phyloP scores from a whole-genome alignment of 1,140 invertebrate species.

The Coboldia fuscipes region DNA sequence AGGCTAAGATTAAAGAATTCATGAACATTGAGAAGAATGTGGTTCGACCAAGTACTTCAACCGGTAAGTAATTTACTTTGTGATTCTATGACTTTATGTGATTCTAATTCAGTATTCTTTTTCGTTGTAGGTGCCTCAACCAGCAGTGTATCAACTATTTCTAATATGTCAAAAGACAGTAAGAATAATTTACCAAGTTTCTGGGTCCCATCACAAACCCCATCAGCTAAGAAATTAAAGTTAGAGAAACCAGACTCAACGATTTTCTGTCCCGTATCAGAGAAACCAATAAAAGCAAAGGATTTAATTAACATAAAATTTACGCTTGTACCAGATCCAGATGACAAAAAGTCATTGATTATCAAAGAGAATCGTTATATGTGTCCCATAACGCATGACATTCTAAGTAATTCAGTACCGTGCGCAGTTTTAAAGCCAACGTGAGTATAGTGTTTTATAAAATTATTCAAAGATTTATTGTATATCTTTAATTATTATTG shows the following conservation, averaged over 20 bases:
- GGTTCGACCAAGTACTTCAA: conserved; percentile 8
- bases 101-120: no score
- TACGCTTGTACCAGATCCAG: conserved; percentile 67
- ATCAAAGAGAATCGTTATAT: conserved; percentile 80
- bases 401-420: conserved; percentile 82
- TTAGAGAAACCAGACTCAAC: conserved; percentile 74
- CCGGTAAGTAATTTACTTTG: conserved; percentile 17
- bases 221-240: conserved; percentile 47
- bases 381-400: conserved; percentile 93
- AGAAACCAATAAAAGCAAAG: conserved; percentile 65
- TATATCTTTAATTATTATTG: no score
- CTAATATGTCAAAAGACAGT: conserved; percentile 46
- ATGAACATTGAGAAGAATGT: conserved; percentile 29
- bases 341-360: conserved; percentile 61
- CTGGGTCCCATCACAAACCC: conserved; percentile 92
- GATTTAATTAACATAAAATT: conserved; percentile 90
- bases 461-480: no score
- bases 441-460: conserved; percentile 28
- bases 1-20: conserved; percentile 50
- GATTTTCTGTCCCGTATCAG: conserved; percentile 88
- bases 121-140: no score
- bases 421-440: conserved; percentile 80
- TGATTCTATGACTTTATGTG: no score
- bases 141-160: conserved; percentile 30
- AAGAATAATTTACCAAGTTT: conserved; percentile 77